Base-by-base conservation (phyloP, 2,113 vertebrate species). In the Prionailurus viverrinus region DNA sequence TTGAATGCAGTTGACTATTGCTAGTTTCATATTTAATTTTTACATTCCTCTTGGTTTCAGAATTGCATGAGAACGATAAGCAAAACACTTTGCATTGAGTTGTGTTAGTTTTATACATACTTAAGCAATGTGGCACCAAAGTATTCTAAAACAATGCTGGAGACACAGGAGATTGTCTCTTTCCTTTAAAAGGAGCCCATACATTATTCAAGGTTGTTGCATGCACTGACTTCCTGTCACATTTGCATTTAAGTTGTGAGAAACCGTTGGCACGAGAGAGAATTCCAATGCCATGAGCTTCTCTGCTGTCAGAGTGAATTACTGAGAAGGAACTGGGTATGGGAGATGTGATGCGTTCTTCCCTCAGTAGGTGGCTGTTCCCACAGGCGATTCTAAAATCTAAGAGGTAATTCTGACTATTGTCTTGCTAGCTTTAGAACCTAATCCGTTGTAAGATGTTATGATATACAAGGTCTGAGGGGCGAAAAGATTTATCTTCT, bases 141-240 rank as follows among this genome's bases (percentile, higher is more conserved):
- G 16, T 85, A 61, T 68, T 86, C n/a, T 82, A 23, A 88, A 93
- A 90, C 81, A 51, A 48, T 16, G 80, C 33, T 39, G 33, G 61
- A 91, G 21, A 51, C 90, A 74, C 65, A 53, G 31, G 65, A 81
- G 87, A 66, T 41, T 63, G 84, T 61, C 11, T 79, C 76, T 79
- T 73, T 55, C 90, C 39, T 87, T 94, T 96, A 45, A 74, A 90
- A 71, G 48, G 68, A 29, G 19, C 7, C 27, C 15, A 2, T 71
- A 53, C 58, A 73, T 96, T 96, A 71, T 94, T 96, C 55, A 88
- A 36, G 39, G 65, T 23, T 55, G 83, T 93, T 93, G 84, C 71
- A 39, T 61, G 33, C 10, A 19, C 81, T 39, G 36, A 65, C 82
- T 97, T 91, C 81, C 80, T 92, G 45, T 86, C 48, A 41, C 73